Evolutionary conservation across 1,140 invertebrate species (phyloP).

Genomic region (Aphaenogaster ashmeadi): DNA sequence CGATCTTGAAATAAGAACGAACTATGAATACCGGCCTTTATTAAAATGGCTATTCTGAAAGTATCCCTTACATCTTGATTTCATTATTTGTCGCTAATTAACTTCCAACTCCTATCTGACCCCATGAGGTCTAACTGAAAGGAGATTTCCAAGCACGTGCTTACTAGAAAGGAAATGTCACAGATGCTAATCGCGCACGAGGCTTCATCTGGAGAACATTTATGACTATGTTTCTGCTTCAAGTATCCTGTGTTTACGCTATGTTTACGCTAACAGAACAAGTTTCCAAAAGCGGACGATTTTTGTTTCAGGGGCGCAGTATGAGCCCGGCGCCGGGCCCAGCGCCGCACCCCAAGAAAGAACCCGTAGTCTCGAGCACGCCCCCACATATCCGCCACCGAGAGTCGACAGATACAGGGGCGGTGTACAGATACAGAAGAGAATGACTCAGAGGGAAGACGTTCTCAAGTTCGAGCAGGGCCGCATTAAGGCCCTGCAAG

Average conservation of each 20-base stretch:
- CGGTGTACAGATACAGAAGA: conserved; percentile 86
- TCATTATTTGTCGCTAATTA: conserved; percentile 4
- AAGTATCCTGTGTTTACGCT: conserved; percentile 10
- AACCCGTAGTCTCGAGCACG: conserved; percentile 66
- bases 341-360: conserved; percentile 83
- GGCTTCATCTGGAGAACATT: conserved; percentile 47
- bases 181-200: conserved; percentile 16
- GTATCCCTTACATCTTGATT: neutral
- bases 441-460: conserved; percentile 96
- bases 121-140: neutral
- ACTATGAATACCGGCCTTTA: too few relatives aligned
- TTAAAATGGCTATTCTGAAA: neutral
- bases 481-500: conserved; percentile 98
- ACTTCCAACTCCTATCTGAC: neutral
- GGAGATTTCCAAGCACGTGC: conserved; percentile 8
- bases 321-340: conserved; percentile 91
- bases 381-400: conserved; percentile 64
- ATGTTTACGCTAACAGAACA: conserved; percentile 12
- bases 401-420: conserved; percentile 78
- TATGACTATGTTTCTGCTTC: conserved; percentile 4
- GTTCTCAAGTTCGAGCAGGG: conserved; percentile 98
- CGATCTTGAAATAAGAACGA: too few relatives aligned
- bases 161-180: conserved; percentile 26
- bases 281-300: conserved; percentile 22
- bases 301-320: conserved; percentile 89